Base-by-base conservation (phyloP, 2,113 vertebrate genomes). In the Balaeniceps rex region DNA sequence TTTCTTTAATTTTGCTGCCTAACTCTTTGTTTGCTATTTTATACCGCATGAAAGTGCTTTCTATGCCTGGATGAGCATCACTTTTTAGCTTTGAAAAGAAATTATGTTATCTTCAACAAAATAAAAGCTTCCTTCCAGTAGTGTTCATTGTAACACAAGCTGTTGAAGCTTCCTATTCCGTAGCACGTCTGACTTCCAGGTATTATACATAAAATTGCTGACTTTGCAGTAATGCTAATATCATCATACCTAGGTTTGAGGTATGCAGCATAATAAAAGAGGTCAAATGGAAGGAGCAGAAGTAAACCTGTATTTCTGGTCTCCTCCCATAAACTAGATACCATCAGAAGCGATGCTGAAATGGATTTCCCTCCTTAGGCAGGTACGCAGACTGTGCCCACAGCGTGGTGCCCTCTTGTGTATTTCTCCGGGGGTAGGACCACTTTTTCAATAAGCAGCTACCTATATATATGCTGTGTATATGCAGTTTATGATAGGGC, bases 131-230 rank as follows among this genome's bases (percentile, higher is more conserved):
- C 91, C 76, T 94, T 33, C 47, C 28, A 49, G 40, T 52, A 46
- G 65, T n/a, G 31, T 90, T 90, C 58, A 23, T 91, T 93, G 84
- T 93, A 74, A n/a, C 46, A 46, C n/a, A 87, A 83, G 64, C 72
- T 76, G 65, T 94, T 84, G 29, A 91, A 38, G 75, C 85, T 96
- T 97, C 93, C 91, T 92, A 96, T 87, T 92, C 70, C 65, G 38
- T 71, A 82, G 58, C 71, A 83, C 2, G 29, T 86, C 93, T 83
- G 82, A 87, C 65, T 96, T 97, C 95, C 96, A 94, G 88, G 90
- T 94, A 95, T 97, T 97, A 86, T 97, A 68, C 54, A 22, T 70
- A 36, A 71, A 76, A 70, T 38, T 79, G 88, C 96, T 96, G 90
- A 91, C 64, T 96, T 57, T 64, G 85, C 92, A 87, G 70, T 89